These are phyloP conservation scores for Venusia cambrica DNA, from an alignment of 2,888 invertebrate genomes.

Conservation along the genomic window DNA sequence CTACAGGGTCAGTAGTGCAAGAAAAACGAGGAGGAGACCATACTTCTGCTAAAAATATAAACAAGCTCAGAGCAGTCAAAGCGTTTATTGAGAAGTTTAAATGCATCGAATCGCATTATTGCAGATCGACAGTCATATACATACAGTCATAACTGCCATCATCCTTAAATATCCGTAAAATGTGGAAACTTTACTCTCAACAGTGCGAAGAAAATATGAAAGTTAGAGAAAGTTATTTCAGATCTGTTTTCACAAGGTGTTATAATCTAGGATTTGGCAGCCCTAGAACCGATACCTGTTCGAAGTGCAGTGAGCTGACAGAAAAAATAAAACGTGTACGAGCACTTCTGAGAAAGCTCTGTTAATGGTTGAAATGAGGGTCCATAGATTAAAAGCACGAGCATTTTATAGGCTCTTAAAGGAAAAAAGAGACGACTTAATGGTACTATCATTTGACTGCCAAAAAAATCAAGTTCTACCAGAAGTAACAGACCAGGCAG, in stretches of 20 bases:
- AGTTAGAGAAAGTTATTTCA: slow-evolving; percentile 4
- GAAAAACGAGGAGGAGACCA: slow-evolving; percentile 29
- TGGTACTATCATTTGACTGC: slow-evolving; percentile 24
- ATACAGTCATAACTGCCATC: slow-evolving; percentile 28
- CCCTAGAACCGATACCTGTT: slow-evolving; percentile 23
- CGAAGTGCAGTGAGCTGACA: slow-evolving; percentile 12
- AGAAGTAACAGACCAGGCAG: slow-evolving; percentile 31
- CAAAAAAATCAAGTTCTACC: slow-evolving; percentile 31
- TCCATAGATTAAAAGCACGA: slow-evolving; percentile 23
- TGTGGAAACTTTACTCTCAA: slow-evolving; percentile 10
- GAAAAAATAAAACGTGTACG: no score
- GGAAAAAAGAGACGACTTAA: slow-evolving; percentile 21
- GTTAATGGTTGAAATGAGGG: slow-evolving; percentile 25
- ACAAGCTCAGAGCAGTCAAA: slow-evolving; percentile 17
- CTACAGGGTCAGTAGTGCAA: slow-evolving; percentile 21
- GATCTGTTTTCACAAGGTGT: slow-evolving; percentile 22
- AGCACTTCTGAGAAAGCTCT: slow-evolving; percentile 14
- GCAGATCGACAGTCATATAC: slow-evolving; percentile 20
- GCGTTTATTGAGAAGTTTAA: slow-evolving; percentile 17
- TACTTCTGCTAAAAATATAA: slow-evolving; percentile 23
- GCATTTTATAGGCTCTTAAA: slow-evolving; percentile 26
- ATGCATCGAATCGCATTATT: slow-evolving; percentile 25
- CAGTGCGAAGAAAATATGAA: slow-evolving; percentile 1
- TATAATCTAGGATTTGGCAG: slow-evolving; percentile 25
- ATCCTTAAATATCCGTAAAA: slow-evolving; percentile 19